Conservation (phyloP, 1,140 invertebrate species). For the Drosophila nigrodunni region DNA sequence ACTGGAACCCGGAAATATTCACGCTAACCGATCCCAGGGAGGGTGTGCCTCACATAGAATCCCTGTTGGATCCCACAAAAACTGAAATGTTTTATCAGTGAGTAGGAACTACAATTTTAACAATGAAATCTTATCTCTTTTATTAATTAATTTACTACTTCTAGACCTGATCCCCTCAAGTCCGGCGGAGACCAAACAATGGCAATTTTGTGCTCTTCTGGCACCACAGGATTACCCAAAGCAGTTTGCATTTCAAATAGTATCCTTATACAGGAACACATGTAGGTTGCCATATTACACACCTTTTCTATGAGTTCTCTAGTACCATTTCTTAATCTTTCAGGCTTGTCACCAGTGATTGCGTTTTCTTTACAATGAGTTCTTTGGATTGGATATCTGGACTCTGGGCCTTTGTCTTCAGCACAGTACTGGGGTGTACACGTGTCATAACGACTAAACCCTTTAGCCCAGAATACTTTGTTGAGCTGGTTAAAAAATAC, state of each 20-base stretch:
- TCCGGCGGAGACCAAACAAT: constrained; percentile 68
- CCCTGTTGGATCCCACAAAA: constrained; percentile 57
- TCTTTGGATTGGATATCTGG: constrained; percentile 78
- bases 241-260: constrained; percentile 90
- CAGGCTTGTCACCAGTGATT: constrained; percentile 63
- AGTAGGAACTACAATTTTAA: constrained; percentile 13
- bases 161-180: constrained; percentile 58
- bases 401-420: constrained; percentile 57
- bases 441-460: constrained; percentile 65
- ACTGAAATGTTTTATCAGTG: constrained; percentile 71
- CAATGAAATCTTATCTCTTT: too few relatives aligned
- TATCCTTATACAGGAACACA: constrained; percentile 55
- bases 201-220: constrained; percentile 87
- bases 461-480: constrained; percentile 63
- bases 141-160: not conserved
- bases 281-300: constrained; percentile 33
- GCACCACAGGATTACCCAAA: constrained; percentile 92
- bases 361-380: constrained; percentile 61
- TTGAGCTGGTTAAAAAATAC: constrained; percentile 71
- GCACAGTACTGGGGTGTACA: constrained; percentile 58
- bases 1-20: constrained; percentile 66
- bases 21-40: constrained; percentile 59
- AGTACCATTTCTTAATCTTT: not conserved
- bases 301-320: not conserved
- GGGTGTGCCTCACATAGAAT: constrained; percentile 64